Evolutionary conservation across 2,888 invertebrate species (phyloP).

Genomic region (Dorcus hopei): DNA sequence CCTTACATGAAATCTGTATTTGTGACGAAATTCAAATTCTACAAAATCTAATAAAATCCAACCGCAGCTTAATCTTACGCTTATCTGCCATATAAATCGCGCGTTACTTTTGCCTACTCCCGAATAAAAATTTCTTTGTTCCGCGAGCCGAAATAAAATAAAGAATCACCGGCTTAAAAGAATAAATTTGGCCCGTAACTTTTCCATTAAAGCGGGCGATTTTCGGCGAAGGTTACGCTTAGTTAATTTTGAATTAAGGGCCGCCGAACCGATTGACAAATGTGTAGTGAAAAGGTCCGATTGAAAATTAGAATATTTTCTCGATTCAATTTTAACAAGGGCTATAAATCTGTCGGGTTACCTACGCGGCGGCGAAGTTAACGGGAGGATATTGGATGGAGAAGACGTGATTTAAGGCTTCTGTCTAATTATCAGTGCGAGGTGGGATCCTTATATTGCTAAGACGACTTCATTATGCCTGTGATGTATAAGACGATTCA

Average conservation of each 20-base stretch:
- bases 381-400: constrained; percentile 3
- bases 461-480: constrained; percentile 10
- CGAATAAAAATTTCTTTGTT: too few relatives aligned
- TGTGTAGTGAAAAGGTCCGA: constrained; percentile 6
- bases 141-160: too few relatives aligned
- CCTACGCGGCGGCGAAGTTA: background rate
- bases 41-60: too few relatives aligned
- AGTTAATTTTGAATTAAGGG: constrained; percentile 7
- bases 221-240: background rate
- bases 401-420: constrained; percentile 10
- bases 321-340: constrained; percentile 11
- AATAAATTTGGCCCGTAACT: too few relatives aligned
- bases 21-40: too few relatives aligned
- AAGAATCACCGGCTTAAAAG: too few relatives aligned
- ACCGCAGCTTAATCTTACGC: too few relatives aligned
- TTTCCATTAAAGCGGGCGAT: too few relatives aligned
- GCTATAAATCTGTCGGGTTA: constrained; percentile 2
- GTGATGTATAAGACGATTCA: constrained; percentile 2
- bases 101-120: too few relatives aligned
- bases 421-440: constrained; percentile 10
- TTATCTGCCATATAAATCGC: too few relatives aligned
- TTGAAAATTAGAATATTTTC: constrained; percentile 15
- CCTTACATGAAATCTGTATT: too few relatives aligned
- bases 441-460: constrained; percentile 7
- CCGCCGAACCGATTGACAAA: constrained; percentile 1